A percentile compares a stretch with the other conserved stretches of the same genome.
phyloP scores from a whole-genome alignment of 1,140 invertebrate genomes.

The Drosophila lini region DNA sequence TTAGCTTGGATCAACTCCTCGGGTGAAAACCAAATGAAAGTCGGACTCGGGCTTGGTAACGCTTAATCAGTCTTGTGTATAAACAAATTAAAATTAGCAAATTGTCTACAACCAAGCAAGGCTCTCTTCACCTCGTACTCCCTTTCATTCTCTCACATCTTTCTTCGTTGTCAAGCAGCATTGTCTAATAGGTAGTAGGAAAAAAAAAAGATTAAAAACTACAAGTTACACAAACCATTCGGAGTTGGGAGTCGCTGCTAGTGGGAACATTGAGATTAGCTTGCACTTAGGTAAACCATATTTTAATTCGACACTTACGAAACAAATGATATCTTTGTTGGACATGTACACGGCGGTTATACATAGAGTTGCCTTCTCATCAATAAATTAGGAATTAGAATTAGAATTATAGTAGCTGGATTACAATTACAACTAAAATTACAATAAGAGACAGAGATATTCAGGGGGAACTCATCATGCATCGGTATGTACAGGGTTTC shows the following conservation, averaged over 20 bases:
- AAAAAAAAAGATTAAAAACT: constrained; percentile 10
- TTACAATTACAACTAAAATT: constrained; percentile 59
- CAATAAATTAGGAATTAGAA: constrained; percentile 71
- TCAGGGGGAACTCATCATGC: constrained; percentile 32
- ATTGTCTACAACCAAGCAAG: constrained; percentile 55
- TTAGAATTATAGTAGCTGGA: constrained; percentile 47
- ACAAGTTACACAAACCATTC: constrained; percentile 38
- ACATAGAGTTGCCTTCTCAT: constrained; percentile 24
- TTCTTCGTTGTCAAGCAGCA: constrained; percentile 52
- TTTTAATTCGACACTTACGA: constrained; percentile 74
- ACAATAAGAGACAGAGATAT: constrained; percentile 69
- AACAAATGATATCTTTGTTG: constrained; percentile 63
- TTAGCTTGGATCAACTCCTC: constrained; percentile 22
- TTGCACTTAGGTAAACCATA: constrained; percentile 68
- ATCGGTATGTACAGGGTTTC: constrained; percentile 59
- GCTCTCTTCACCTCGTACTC: constrained; percentile 1
- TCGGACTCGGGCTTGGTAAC: constrained; percentile 55
- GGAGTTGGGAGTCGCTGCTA: constrained; percentile 28
- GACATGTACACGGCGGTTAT: constrained; percentile 42
- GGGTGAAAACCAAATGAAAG: constrained; percentile 29
- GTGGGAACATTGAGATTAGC: constrained; percentile 59
- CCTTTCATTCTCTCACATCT: not conserved
- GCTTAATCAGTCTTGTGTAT: constrained; percentile 79
- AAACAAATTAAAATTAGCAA: constrained; percentile 61
- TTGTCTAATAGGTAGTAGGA: constrained; percentile 28